A percentile compares a stretch with the other conserved stretches of the same genome.
phyloP scores from a whole-genome alignment of 2,797 vertebrate species.

The Typhlichthys subterraneus region DNA sequence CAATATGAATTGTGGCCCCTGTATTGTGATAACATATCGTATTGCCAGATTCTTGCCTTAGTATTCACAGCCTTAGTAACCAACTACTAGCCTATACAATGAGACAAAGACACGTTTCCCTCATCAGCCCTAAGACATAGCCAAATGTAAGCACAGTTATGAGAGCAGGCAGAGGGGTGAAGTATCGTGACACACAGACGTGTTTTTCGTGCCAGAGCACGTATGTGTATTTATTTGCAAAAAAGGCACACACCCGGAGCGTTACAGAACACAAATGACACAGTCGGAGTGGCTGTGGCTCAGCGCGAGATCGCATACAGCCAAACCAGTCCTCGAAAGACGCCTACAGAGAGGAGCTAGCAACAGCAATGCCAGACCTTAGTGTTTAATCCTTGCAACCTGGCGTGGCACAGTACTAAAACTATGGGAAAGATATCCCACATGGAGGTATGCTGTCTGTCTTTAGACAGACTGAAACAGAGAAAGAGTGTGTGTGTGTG shows the following conservation, averaged over 20 bases:
- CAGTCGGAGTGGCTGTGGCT: slow-evolving; percentile 40
- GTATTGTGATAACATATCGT: too few relatives aligned
- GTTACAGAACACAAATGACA: slow-evolving; percentile 30
- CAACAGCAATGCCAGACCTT: neutral
- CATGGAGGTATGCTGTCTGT: slow-evolving; percentile 2
- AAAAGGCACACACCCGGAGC: slow-evolving; percentile 30
- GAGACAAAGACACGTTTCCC: too few relatives aligned
- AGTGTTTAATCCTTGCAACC: neutral
- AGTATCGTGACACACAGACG: neutral
- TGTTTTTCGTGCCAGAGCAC: neutral
- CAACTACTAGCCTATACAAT: too few relatives aligned
- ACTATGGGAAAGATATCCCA: neutral
- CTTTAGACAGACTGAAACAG: neutral
- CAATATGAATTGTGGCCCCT: too few relatives aligned
- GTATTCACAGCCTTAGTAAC: too few relatives aligned
- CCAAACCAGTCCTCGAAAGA: slow-evolving; percentile 6
- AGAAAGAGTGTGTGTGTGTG: neutral
- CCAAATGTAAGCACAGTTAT: neutral
- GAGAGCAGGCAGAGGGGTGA: neutral
- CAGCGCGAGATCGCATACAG: slow-evolving; percentile 37
- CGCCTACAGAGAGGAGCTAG: neutral
- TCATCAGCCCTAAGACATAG: neutral
- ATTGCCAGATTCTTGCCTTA: too few relatives aligned
- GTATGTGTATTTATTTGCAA: slow-evolving; percentile 1
- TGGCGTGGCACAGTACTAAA: neutral